Percentiles rank a stretch among this genome's conserved stretches.
phyloP scores from a whole-genome alignment of 2,797 vertebrate species.

The Aulostomus chinensis region DNA sequence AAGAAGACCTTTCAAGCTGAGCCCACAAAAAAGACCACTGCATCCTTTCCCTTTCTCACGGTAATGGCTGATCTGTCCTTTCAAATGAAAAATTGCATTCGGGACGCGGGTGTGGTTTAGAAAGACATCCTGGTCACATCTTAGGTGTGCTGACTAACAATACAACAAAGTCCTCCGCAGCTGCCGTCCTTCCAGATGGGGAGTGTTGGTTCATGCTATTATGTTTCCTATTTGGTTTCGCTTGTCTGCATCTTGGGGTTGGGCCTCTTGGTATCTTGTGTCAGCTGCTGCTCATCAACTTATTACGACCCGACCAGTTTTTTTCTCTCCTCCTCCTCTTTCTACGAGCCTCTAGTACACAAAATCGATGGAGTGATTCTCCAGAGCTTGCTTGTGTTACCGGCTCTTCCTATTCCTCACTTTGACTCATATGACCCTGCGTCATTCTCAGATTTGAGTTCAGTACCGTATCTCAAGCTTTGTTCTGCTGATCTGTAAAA shows the following conservation, averaged over 20 bases:
- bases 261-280: constrained; percentile 41
- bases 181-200: constrained; percentile 58
- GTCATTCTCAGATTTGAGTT: constrained; percentile 48
- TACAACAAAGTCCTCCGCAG: constrained; percentile 51
- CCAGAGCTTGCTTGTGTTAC: constrained; percentile 38
- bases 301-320: constrained; percentile 5
- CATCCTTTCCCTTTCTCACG: constrained; percentile 70
- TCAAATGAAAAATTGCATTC: constrained; percentile 41
- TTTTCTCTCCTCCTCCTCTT: constrained; percentile 8
- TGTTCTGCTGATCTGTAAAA: constrained; percentile 32
- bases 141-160: constrained; percentile 36
- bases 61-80: constrained; percentile 59
- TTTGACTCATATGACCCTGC: constrained; percentile 33
- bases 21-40: constrained; percentile 50
- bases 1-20: constrained; percentile 54
- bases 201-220: constrained; percentile 39
- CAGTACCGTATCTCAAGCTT: constrained; percentile 21
- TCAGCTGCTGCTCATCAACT: constrained; percentile 45
- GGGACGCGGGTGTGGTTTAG: constrained; percentile 49
- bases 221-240: constrained; percentile 68
- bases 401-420: constrained; percentile 5
- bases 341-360: constrained; percentile 8
- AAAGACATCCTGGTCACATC: constrained; percentile 47
- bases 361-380: constrained; percentile 48
- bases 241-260: constrained; percentile 41